These are phyloP conservation scores for Phenganax subtilis DNA, from an alignment of 92 coral and sea anemone genomes.

Conservation along the genomic window DNA sequence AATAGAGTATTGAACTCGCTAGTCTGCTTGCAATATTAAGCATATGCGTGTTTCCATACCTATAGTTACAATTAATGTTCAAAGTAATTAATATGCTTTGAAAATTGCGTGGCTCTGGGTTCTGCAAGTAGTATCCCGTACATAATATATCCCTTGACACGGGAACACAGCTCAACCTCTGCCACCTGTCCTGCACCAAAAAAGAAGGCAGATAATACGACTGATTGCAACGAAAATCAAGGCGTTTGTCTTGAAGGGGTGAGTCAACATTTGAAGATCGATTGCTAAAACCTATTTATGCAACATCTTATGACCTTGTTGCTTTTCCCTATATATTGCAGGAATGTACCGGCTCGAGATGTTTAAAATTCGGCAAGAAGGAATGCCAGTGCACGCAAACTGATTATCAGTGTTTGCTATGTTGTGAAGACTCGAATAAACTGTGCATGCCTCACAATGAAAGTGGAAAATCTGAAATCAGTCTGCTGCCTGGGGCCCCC, in stretches of 20 bases:
- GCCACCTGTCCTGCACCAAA: conserved; percentile 67
- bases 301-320: background rate
- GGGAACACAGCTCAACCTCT: conserved; percentile 54
- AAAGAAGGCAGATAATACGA: conserved; percentile 53
- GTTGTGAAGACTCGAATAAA: conserved; percentile 52
- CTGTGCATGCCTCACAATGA: conserved; percentile 56
- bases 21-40: background rate
- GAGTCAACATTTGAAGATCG: conserved; percentile 16
- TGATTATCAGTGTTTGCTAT: conserved; percentile 60
- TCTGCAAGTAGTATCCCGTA: no score
- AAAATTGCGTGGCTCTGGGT: no score
- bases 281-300: background rate
- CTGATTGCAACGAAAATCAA: conserved; percentile 57
- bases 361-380: conserved; percentile 42
- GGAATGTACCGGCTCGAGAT: conserved; percentile 84
- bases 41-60: background rate
- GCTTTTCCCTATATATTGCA: background rate
- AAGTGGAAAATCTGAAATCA: background rate
- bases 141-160: conserved; percentile 41
- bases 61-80: no score
- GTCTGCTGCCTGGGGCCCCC: conserved; percentile 68
- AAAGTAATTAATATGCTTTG: no score
- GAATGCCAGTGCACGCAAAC: conserved; percentile 77
- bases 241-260: conserved; percentile 88
- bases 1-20: background rate